phyloP scores from a whole-genome alignment of 1,140 invertebrate genomes.

The Cataglyphis hispanica region DNA sequence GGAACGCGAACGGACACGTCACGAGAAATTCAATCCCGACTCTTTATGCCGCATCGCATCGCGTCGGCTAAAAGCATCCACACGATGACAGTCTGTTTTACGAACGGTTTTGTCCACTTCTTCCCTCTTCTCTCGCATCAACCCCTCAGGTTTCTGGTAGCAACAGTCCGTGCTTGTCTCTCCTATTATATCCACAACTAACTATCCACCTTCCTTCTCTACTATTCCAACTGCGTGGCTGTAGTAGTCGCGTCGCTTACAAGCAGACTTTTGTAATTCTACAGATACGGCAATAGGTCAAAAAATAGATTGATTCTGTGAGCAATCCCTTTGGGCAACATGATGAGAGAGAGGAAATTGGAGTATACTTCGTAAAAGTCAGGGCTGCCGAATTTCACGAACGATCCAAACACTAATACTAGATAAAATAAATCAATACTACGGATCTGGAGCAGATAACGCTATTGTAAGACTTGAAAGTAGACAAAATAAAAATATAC shows the following conservation, averaged over 20 bases:
- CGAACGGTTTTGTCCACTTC: conserved; percentile 35
- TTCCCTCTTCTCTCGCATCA: not conserved
- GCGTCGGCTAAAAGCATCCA: conserved; percentile 70
- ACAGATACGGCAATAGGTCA: not conserved
- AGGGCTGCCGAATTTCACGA: not conserved
- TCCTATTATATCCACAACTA: conserved; percentile 41
- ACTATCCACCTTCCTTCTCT: not conserved
- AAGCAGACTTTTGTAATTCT: conserved; percentile 16
- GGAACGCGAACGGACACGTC: conserved; percentile 43
- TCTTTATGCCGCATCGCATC: conserved; percentile 67
- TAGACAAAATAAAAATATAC: not conserved
- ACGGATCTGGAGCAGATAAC: not conserved
- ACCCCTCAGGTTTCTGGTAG: not conserved
- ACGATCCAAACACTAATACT: not conserved
- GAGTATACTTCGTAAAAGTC: not conserved
- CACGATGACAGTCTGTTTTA: conserved; percentile 71
- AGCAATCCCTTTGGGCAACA: not conserved
- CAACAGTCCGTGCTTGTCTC: conserved; percentile 41
- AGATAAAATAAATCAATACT: conserved; percentile 38
- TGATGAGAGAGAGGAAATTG: conserved; percentile 43
- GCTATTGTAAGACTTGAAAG: not conserved
- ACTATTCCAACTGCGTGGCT: not conserved
- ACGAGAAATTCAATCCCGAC: conserved; percentile 71
- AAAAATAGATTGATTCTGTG: not conserved
- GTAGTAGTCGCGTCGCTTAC: conserved; percentile 23